Base-by-base conservation (phyloP, 2,797 vertebrate genomes). In the Semotilus atromaculatus region DNA sequence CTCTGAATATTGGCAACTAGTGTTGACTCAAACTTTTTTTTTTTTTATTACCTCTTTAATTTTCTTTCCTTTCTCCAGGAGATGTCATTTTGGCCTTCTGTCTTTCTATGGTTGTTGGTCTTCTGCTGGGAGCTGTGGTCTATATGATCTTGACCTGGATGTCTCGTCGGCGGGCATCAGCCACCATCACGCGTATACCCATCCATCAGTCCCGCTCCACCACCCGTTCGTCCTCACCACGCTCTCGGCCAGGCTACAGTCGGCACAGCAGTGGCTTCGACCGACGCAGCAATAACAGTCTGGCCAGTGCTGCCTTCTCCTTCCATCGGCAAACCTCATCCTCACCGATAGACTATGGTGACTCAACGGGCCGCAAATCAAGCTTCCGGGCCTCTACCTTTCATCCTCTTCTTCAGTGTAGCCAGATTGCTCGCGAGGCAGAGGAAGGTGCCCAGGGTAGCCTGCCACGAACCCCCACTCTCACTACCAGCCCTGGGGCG, bases 371-470 rank as follows among this genome's bases (percentile, higher is more conserved):
- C 16, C 96, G 97, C 82, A 99, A 99, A 91, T 94, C 96, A 68
- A 98, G 97, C 90, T 99, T 99, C 92, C 93, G 97, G 2, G 97
- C 96, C 0, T 99, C 98, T 5, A 99, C 98, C 16, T 99, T 99
- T 92, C 98, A 99, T 86, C 98, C 98, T 1, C 97, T 99, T 7
- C 92, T 98, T 75, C 97, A 99, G 85, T 96, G 96, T 62, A 97
- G 97, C 83, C 97, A 97, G 13, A 96, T 97, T 1, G 96, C 97
- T 0, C 95, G 96, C 45, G 97, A 99, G 87, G 97, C 94, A 0
- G 97, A 98, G 85, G 94, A 95, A 43, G 94, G 94, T 8, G 96
- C 97, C 86, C 97, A 98, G 85, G 91, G 96, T 84, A 97, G 97
- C 0, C 92, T 98, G 72, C 95, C 97, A 23, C 93, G 96, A 3